Evolutionary conservation across 1,140 invertebrate genomes (phyloP), one percentile per base, ranked within the genome.

Genomic region (Limonius californicus): DNA sequence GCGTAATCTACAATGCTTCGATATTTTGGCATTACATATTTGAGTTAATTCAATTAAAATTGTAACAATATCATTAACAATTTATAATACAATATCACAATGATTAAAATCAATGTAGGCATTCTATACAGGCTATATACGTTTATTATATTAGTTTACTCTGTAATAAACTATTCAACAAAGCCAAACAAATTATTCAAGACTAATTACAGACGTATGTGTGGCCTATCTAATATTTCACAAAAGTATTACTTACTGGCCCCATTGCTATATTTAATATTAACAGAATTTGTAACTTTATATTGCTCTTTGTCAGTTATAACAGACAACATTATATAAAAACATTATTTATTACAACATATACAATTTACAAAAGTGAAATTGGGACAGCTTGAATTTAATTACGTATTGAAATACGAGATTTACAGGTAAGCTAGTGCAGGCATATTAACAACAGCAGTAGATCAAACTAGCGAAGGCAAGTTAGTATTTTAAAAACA

Each of bases 41-140:
- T 50, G 16, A 18, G 16, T 50, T 39, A 39, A 12, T 39, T 39
- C n/a, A 50, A 50, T 18, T 50, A 50, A 50, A 50, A 50, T 27
- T 50, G 45, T 50, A 50, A 50, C 45, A 50, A 50, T 50, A 50
- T 50, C 2, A 18, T 18, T 50, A 50, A 50, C 45, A 50, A 50
- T 50, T 50, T 50, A 50, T 50, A 50, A 50, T 50, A 50, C 45
- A 50, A 50, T 50, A 50, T 50, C 45, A 50, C 45, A 50, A 50
- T 50, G 6, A 50, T 50, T 50, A 50, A 50, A 50, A 50, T 7
- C 14, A 18, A 50, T 50, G 20, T 50, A 50, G 45, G 45, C 45
- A 18, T 50, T 50, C 14, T 50, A 50, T 18, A 50, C 45, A 50
- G 45, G 16, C 45, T 45, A 45, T 45, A 6, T 18, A 45, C 9